Evolutionary conservation across 2,113 vertebrate genomes (phyloP), one percentile per base, ranked within the genome.

Genomic region (Tricholaema leucomelas): DNA sequence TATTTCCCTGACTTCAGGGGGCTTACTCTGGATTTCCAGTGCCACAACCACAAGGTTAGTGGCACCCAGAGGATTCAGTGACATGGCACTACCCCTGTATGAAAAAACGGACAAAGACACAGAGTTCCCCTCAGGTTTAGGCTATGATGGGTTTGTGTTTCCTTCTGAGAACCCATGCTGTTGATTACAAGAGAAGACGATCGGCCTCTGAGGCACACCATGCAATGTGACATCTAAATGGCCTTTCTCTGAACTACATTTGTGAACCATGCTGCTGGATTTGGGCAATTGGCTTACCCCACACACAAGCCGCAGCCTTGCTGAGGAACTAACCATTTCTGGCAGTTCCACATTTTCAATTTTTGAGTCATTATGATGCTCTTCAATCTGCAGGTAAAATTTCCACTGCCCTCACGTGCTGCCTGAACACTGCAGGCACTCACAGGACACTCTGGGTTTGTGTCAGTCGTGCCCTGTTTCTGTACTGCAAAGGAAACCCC

Each of bases 371-470:
- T 30, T 60, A 24, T 27, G 16, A 58, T 4, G 27, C 30, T 66
- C n/a, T 21, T 58, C 44, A 70, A 70, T 35, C 25, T 50, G 17
- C 35, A 56, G 20, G 48, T 30, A 28, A 48, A 42, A 56, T 25
- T 61, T 56, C 33, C 44, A 64, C 19, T 14, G 33, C 48, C 20
- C 63, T 66, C 59, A 55, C 0, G 0, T 24, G 13, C 15, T 31
- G 55, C 48, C 33, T 75, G 42, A 24, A 25, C 12, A 24, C 48
- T 17, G 80, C 79, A 58, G 28, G 24, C n/a, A 4, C 54, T 75
- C n/a, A 23, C 7, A 0, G 5, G 33, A 30, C 25, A 6, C 18
- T 61, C 9, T 0, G 2, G 17, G 5, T 12, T 70, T 5, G 31
- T 55, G 44, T 31, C 44, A 65, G 40, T 18, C 59, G 50, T 44